Base-by-base conservation (phyloP, 2,797 vertebrate genomes). In the Decapterus maruadsi region DNA sequence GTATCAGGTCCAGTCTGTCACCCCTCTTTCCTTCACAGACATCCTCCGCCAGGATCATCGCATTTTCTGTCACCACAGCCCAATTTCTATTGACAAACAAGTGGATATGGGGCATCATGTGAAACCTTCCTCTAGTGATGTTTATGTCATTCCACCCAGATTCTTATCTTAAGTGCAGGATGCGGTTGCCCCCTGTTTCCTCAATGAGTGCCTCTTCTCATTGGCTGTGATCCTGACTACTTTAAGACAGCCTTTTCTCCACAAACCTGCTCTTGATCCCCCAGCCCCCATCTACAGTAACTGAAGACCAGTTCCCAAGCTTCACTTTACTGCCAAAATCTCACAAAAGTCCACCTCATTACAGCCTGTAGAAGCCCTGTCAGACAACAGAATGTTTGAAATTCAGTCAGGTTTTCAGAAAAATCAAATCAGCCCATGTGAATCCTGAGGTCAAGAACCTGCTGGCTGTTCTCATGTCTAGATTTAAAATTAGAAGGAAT, bases 371-470 rank as follows among this genome's bases (percentile, higher is more conserved):
- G n/a, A 22, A 54, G 20, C 11, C 6, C 20, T 54, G 22, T 54
- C 12, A 54, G 22, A 51, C 11, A 54, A 29, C 22, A 54, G 22
- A 14, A 13, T 29, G 13, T 54, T 26, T 54, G 51, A 29, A 54
- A 54, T 22, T 13, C 5, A 4, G 12, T 53, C 50, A 50, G 48
- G 48, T 50, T 50, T 50, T 50, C 11, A 12, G 10, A 26, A 53
- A 22, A 53, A 26, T 26, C 20, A 16, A 16, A 19, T 42, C 22
- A 55, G 29, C 51, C 36, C 61, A 14, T 64, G 46, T 48, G 57
- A 45, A 73, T 54, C 20, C 71, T 17, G 5, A 40, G 17, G 38
- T 68, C 60, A 45, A 31, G 46, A 66, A 50, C 58, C 54, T 56
- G 43, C 20, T 36, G 40, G 53, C 70, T 57, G 12, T 45, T 38